phyloP scores from a whole-genome alignment of 2,797 vertebrate genomes.

The Sylvia borin region DNA sequence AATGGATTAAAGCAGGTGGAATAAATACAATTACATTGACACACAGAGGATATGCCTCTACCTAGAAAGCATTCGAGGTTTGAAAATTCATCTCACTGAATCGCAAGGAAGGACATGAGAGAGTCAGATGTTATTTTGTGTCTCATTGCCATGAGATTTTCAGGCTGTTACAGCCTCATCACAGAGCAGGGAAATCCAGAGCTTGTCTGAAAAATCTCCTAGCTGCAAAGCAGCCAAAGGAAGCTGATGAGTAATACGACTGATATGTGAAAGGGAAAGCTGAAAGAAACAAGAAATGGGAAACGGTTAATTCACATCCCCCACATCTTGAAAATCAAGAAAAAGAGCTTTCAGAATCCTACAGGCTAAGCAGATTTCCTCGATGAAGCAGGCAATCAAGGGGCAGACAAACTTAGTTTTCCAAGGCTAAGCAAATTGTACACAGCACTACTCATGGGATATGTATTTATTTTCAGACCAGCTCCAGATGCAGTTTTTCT shows the following conservation, averaged over 20 bases:
- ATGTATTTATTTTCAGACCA: slow-evolving; percentile 25
- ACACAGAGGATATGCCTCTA: background rate
- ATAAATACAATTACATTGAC: background rate
- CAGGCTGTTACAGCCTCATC: background rate
- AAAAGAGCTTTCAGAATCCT: background rate
- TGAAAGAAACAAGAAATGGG: slow-evolving; percentile 22
- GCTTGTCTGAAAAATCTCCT: background rate
- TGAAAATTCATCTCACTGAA: background rate
- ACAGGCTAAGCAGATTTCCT: slow-evolving; percentile 41
- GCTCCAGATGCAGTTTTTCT: slow-evolving; percentile 41
- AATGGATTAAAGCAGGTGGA: background rate
- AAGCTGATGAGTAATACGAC: background rate
- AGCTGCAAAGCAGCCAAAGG: slow-evolving; percentile 1
- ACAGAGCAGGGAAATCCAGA: background rate
- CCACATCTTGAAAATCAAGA: background rate
- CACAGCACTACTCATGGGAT: slow-evolving; percentile 3
- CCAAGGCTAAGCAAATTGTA: slow-evolving; percentile 28
- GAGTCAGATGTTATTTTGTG: background rate
- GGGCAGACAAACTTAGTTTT: slow-evolving; percentile 25
- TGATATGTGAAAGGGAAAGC: slow-evolving; percentile 21
- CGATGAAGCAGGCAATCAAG: slow-evolving; percentile 32
- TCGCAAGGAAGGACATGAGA: background rate
- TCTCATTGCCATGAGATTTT: background rate
- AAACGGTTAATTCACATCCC: slow-evolving; percentile 43
- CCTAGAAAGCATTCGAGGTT: background rate